Conservation (phyloP, 1,140 invertebrate species). For the Cyrtorhinus lividipennis region DNA sequence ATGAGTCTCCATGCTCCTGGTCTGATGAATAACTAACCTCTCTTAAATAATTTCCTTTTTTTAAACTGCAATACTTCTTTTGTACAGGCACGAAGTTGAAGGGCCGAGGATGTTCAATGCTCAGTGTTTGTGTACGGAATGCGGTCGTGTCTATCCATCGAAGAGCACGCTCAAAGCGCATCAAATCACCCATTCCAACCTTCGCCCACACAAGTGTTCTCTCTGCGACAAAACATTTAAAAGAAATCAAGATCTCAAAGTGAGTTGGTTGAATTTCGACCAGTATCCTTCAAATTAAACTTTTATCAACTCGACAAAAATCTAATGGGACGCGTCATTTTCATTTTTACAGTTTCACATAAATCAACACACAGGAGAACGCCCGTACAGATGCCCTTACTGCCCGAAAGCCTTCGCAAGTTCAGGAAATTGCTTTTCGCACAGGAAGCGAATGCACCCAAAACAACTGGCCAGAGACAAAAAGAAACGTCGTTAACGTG, state of each 20-base stretch:
- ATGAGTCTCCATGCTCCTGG: no score
- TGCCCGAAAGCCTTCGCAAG: conserved; percentile 65
- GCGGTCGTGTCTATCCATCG: conserved; percentile 51
- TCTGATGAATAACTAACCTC: no score
- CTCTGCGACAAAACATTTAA: conserved; percentile 60
- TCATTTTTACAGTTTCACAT: conserved; percentile 44
- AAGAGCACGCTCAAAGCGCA: conserved; percentile 52
- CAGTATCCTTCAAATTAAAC: no score
- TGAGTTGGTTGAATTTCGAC: conserved; percentile 25
- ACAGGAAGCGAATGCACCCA: conserved; percentile 57
- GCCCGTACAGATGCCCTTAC: conserved; percentile 66
- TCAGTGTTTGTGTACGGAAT: conserved; percentile 45
- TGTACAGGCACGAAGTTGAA: background rate
- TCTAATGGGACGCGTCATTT: no score
- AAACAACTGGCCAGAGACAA: conserved; percentile 34
- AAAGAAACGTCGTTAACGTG: no score
- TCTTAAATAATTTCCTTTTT: no score
- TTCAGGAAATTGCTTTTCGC: conserved; percentile 61
- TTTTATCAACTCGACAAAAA: no score
- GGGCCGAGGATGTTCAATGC: background rate
- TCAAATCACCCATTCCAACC: conserved; percentile 52
- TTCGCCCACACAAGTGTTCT: conserved; percentile 51
- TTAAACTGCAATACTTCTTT: no score
- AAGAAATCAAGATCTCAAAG: conserved; percentile 56
- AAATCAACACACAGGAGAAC: conserved; percentile 63